Evolutionary conservation across 2,797 vertebrate genomes (phyloP), one percentile per base, ranked within the genome.

Genomic region (Zenarchopterus dispar): DNA sequence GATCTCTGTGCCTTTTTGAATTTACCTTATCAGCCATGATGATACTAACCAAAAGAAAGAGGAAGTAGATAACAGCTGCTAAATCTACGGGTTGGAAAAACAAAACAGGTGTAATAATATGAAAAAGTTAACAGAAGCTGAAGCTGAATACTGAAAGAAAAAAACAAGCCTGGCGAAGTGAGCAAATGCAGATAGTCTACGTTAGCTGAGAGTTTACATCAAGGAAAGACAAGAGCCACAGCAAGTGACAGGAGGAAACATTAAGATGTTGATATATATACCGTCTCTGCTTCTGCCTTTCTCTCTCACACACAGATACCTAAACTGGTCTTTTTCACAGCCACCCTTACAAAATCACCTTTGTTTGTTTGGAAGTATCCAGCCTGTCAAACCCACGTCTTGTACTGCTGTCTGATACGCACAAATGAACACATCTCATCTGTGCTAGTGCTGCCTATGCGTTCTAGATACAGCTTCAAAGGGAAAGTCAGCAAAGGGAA

Each of bases 401-500:
- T 53, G 75, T 64, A 46, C 71, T 46, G 77, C 81, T 84, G 86
- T 86, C 85, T 79, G 88, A 86, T 87, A 88, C 82, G 84, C 88
- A 89, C 90, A 88, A 75, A 88, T 86, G 88, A 90, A 90, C 88
- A 84, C 80, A 85, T 89, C 86, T 88, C 76, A 81, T 84, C 84
- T 75, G 72, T 56, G 70, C 63, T 46, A 62, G 2, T 52, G 73
- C 77, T 56, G 73, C 66, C 46, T 73, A 58, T 63, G 65, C 68
- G 76, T 81, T 70, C 61, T 59, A 78, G 79, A 80, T 70, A 66
- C 56, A 2, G 49, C 61, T 67, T 72, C 58, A 61, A 78, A 79
- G 68, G 59, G 60, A 36, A 55, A 64, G 70, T 75, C 59, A 66
- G 71, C 18, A 18, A 56, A 62, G 56, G 49, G 48, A 74, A 56